phyloP scores from a whole-genome alignment of 2,113 vertebrate genomes.

The Lagopus leucura region DNA sequence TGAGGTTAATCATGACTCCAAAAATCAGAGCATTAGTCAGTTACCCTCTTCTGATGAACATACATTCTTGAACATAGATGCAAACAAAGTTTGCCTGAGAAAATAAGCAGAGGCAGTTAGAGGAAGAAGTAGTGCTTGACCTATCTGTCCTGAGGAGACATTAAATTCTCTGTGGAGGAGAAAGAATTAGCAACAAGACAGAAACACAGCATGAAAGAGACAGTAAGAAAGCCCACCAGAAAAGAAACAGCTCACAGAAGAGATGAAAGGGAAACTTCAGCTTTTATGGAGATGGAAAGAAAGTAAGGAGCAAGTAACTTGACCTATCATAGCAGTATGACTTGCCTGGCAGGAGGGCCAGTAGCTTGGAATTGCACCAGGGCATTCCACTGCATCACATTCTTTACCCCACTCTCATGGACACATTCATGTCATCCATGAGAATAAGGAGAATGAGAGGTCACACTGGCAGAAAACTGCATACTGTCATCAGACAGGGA shows the following conservation, averaged over 20 bases:
- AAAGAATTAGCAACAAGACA: not conserved
- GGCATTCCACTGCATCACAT: not conserved
- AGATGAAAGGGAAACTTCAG: not conserved
- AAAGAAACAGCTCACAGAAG: not conserved
- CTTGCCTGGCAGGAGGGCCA: not conserved
- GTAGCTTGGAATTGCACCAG: not conserved
- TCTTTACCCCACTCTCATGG: not conserved
- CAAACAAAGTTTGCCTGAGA: not conserved
- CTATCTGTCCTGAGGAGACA: not conserved
- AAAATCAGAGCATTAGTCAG: not conserved
- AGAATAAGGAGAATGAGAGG: not conserved
- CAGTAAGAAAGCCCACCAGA: not conserved
- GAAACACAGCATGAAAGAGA: not conserved
- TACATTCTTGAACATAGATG: not conserved
- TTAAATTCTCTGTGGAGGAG: not conserved
- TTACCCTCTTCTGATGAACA: not conserved
- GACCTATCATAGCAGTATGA: not conserved
- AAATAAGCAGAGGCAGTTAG: not conserved
- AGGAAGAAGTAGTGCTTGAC: not conserved
- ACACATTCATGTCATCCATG: not conserved
- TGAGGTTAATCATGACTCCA: not conserved
- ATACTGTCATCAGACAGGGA: not conserved
- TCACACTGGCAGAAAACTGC: not conserved
- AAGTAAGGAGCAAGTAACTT: not conserved
- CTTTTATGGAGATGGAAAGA: not conserved